Evolutionary conservation across 1,140 invertebrate genomes (phyloP).

Genomic region (Gonioctena quinquepunctata): DNA sequence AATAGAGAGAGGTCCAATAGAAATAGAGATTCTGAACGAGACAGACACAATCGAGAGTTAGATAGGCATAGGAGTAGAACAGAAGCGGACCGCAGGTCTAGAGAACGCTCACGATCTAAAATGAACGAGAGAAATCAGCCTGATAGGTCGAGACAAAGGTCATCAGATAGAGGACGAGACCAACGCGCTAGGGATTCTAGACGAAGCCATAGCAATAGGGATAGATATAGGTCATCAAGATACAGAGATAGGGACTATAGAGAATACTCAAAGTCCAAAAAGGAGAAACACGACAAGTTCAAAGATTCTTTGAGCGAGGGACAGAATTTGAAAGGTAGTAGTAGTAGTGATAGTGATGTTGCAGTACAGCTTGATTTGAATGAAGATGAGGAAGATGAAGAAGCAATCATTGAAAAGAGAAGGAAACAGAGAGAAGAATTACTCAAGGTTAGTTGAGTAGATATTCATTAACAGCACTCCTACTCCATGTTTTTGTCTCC

Average conservation of each 20-base stretch:
- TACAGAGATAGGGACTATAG: constrained; percentile 49
- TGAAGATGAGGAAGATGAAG: constrained; percentile 92
- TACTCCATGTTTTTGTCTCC: no score
- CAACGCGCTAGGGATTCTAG: constrained; percentile 33
- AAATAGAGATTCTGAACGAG: constrained; percentile 25
- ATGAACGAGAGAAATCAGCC: constrained; percentile 31
- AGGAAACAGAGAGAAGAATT: constrained; percentile 89
- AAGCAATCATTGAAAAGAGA: constrained; percentile 88
- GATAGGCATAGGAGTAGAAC: constrained; percentile 34
- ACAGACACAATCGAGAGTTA: constrained; percentile 23
- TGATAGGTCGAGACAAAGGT: constrained; percentile 33
- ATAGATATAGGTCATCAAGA: constrained; percentile 47
- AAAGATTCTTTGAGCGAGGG: constrained; percentile 87
- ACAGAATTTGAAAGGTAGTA: constrained; percentile 63
- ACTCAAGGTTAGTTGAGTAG: constrained; percentile 73
- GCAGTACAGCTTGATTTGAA: constrained; percentile 64
- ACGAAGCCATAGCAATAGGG: constrained; percentile 54
- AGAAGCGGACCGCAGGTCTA: constrained; percentile 30
- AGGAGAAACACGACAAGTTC: constrained; percentile 67
- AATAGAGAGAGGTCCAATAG: constrained; percentile 29
- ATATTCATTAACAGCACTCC: no score
- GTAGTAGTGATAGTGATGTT: constrained; percentile 70
- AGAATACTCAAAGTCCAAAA: constrained; percentile 43
- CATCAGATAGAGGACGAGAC: constrained; percentile 50
- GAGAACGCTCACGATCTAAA: constrained; percentile 35